Conservation (phyloP, 2,888 invertebrate genomes). For the Prenolepis imparis region DNA sequence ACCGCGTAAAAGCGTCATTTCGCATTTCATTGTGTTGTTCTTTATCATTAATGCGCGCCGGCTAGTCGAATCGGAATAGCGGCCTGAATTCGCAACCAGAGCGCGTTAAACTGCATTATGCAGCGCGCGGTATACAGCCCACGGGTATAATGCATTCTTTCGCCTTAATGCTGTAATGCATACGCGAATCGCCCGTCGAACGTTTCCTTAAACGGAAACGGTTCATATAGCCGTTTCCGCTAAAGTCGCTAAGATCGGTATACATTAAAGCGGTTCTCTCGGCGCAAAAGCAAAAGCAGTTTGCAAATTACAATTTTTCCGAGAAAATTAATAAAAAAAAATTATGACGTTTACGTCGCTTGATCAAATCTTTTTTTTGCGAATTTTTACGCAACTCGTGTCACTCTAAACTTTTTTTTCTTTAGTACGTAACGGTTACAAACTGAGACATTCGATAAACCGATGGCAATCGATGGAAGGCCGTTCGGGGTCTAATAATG, state of each 20-base stretch:
- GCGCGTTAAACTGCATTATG: conserved; percentile 57
- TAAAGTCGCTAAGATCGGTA: not conserved
- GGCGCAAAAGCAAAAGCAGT: not conserved
- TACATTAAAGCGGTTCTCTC: not conserved
- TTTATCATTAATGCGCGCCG: conserved; percentile 17
- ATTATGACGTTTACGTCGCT: no score
- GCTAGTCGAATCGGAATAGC: conserved; percentile 10
- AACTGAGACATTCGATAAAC: not conserved
- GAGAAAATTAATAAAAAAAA: not conserved
- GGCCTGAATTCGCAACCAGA: conserved; percentile 58
- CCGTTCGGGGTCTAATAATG: conserved; percentile 9
- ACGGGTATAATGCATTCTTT: conserved; percentile 45
- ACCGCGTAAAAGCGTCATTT: not conserved
- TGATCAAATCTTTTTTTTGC: not conserved
- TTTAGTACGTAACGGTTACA: not conserved
- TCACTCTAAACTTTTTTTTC: not conserved
- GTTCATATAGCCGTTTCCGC: not conserved
- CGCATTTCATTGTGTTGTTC: conserved; percentile 19
- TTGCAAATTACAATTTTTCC: not conserved
- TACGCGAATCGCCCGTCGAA: conserved; percentile 29
- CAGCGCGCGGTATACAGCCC: conserved; percentile 47
- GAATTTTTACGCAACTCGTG: not conserved
- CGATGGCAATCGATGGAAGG: not conserved
- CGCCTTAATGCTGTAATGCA: not conserved
- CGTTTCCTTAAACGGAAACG: conserved; percentile 28